These are phyloP conservation scores for Tuta absoluta DNA, from an alignment of 2,888 invertebrate genomes.

Conservation along the genomic window DNA sequence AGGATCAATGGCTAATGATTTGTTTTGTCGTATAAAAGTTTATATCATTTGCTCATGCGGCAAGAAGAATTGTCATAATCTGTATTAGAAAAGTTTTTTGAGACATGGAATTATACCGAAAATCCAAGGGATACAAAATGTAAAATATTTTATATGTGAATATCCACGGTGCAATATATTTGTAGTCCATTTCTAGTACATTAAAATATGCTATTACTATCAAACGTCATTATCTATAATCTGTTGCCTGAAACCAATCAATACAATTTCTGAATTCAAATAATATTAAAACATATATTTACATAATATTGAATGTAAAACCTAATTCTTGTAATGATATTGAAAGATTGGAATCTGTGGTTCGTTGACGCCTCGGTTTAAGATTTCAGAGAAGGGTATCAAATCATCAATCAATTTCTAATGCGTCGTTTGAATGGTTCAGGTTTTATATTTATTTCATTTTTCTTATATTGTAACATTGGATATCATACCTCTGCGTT, in stretches of 20 bases:
- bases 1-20: not conserved
- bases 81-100: not conserved
- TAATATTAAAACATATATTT: not conserved
- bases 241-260: not conserved
- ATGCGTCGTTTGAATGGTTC: slow-evolving; percentile 42
- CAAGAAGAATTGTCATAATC: not conserved
- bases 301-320: not conserved
- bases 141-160: not conserved
- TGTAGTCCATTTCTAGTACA: no score
- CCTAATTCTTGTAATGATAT: not conserved
- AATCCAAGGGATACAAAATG: not conserved
- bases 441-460: no score
- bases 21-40: no score
- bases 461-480: no score
- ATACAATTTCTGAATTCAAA: not conserved
- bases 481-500: no score
- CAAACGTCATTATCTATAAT: no score
- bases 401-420: slow-evolving; percentile 56
- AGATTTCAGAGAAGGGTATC: slow-evolving; percentile 29
- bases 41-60: not conserved
- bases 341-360: slow-evolving; percentile 1
- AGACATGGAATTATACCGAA: not conserved
- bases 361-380: not conserved
- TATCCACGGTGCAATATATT: no score
- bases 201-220: no score